Evolutionary conservation across 2,113 vertebrate genomes (phyloP).

Genomic region (Poeciliopsis prolifica): DNA sequence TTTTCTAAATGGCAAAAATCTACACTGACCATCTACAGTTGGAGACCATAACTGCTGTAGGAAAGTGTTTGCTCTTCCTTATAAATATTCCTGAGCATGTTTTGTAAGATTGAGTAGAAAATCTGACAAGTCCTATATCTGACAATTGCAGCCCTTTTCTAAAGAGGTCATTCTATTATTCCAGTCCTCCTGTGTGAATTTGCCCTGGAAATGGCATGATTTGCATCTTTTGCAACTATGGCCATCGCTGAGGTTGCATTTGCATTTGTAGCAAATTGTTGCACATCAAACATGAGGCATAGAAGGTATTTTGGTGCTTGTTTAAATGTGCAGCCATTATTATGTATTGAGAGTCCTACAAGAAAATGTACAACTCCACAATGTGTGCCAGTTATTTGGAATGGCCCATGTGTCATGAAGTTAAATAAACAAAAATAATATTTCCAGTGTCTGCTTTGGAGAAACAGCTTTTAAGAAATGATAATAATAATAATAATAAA

Average conservation of each 20-base stretch:
- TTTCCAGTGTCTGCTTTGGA: slow-evolving; percentile 28
- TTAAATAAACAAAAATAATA: slow-evolving; percentile 31
- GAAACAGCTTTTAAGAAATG: slow-evolving; percentile 53
- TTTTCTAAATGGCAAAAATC: slow-evolving; percentile 9
- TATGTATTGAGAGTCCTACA: slow-evolving; percentile 5
- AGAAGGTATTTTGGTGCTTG: slow-evolving; percentile 12
- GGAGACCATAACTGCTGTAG: slow-evolving; percentile 23
- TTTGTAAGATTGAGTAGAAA: slow-evolving; percentile 40
- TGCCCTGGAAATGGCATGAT: slow-evolving; percentile 25
- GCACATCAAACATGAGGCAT: slow-evolving; percentile 15
- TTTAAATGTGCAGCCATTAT: slow-evolving; percentile 14
- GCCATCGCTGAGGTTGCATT: slow-evolving; percentile 35
- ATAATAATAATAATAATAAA: too few species aligned
- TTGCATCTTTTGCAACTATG: slow-evolving; percentile 22
- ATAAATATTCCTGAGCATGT: slow-evolving; percentile 36
- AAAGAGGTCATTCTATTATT: slow-evolving; percentile 45
- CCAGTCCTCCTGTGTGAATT: slow-evolving; percentile 19
- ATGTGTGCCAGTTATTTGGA: slow-evolving; percentile 38
- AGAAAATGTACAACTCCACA: slow-evolving; percentile 17
- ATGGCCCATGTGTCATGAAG: slow-evolving; percentile 23
- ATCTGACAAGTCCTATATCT: slow-evolving; percentile 46
- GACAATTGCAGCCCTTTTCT: slow-evolving; percentile 47
- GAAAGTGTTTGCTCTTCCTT: slow-evolving; percentile 37
- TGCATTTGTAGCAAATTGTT: slow-evolving; percentile 31
- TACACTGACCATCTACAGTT: slow-evolving; percentile 8